Evolutionary conservation across 2,113 vertebrate species (phyloP).

Genomic region (Catharus minimus): DNA sequence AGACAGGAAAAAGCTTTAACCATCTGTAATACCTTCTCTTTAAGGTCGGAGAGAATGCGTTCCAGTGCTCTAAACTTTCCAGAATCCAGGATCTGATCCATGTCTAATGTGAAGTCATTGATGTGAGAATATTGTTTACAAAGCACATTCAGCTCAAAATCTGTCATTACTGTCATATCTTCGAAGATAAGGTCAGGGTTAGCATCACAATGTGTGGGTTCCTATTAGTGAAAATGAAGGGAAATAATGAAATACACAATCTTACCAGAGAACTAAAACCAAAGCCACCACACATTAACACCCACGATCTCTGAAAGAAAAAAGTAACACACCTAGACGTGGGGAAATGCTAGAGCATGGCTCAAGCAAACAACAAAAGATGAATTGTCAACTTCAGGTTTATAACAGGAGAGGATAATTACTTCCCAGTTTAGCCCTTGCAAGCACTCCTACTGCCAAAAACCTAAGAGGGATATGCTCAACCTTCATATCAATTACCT

Average conservation of each 20-base stretch:
- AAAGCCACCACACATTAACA: neutral
- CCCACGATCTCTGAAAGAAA: neutral
- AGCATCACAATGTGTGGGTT: conserved; percentile 91
- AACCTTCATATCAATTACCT: neutral
- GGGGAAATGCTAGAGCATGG: neutral
- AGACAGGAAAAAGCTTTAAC: neutral
- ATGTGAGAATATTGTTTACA: conserved; percentile 88
- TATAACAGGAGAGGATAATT: neutral
- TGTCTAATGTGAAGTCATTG: conserved; percentile 82
- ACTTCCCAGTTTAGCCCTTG: neutral
- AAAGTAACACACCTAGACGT: neutral
- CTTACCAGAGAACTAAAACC: neutral
- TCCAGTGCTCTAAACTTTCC: conserved; percentile 89
- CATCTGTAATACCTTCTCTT: conserved; percentile 74
- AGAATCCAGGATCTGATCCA: conserved; percentile 86
- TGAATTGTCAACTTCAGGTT: neutral
- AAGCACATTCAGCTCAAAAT: conserved; percentile 93
- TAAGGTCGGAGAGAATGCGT: conserved; percentile 81
- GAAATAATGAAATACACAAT: neutral
- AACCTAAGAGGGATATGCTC: neutral
- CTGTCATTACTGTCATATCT: conserved; percentile 98
- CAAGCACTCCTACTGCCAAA: neutral
- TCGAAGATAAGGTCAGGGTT: conserved; percentile 91
- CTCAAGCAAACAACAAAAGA: neutral
- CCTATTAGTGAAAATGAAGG: conserved; percentile 75